A percentile compares a stretch with the other conserved stretches of the same genome.
Evolutionary conservation across 2,797 vertebrate genomes (phyloP).

Genomic region (Acanthurus lineatus): DNA sequence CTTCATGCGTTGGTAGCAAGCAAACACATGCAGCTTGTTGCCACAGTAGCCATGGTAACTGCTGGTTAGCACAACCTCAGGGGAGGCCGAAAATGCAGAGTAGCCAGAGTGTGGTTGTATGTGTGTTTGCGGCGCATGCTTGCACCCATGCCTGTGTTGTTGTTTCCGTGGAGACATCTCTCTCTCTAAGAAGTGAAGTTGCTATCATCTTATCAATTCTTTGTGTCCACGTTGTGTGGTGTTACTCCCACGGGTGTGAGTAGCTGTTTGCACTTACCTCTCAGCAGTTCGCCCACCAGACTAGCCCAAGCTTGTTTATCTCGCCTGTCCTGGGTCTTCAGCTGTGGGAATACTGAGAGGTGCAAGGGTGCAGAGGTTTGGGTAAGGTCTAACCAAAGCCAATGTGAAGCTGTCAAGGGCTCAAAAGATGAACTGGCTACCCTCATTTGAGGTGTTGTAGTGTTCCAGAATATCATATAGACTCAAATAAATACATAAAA

Average conservation of each 20-base stretch:
- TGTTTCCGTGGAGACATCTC: constrained; percentile 70
- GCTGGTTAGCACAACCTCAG: constrained; percentile 59
- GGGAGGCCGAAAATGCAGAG: constrained; percentile 72
- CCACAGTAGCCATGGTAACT: constrained; percentile 73
- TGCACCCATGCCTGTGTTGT: constrained; percentile 48
- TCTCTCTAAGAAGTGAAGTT: constrained; percentile 55
- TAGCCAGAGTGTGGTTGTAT: constrained; percentile 46
- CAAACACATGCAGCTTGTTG: constrained; percentile 72
- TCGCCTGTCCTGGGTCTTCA: constrained; percentile 25
- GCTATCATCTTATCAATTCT: constrained; percentile 45
- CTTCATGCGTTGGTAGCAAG: constrained; percentile 56
- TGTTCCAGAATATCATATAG: not conserved
- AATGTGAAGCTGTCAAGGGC: not conserved
- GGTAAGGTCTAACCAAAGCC: constrained; percentile 9
- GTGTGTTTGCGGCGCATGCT: constrained; percentile 17
- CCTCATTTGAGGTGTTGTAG: not conserved
- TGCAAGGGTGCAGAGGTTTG: not conserved
- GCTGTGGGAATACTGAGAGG: constrained; percentile 24
- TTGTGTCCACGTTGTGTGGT: constrained; percentile 30
- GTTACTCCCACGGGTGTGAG: constrained; percentile 53
- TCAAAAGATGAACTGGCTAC: not conserved
- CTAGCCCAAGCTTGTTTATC: constrained; percentile 47
- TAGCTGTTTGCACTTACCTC: constrained; percentile 45
- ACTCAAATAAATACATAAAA: constrained; percentile 3
- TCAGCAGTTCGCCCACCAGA: constrained; percentile 37